These are phyloP conservation scores for Sussaba pulchella DNA, from an alignment of 2,888 invertebrate genomes.

Conservation along the genomic window DNA sequence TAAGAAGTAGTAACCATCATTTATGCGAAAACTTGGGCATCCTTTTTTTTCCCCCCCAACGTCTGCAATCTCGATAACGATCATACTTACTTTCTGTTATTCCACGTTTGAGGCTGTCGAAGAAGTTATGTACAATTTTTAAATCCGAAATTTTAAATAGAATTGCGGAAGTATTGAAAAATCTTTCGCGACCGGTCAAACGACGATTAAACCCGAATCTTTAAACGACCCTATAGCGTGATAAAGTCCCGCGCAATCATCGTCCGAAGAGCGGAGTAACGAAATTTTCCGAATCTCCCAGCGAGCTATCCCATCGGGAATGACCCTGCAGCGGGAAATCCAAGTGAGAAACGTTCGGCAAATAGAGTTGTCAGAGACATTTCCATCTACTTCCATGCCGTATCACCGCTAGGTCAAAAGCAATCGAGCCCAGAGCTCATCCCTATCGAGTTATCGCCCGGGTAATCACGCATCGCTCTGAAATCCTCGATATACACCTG, in stretches of 20 bases:
- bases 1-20: conserved; percentile 2
- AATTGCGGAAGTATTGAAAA: not conserved
- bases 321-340: conserved; percentile 11
- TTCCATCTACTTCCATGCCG: conserved; percentile 13
- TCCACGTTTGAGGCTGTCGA: too few relatives aligned
- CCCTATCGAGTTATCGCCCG: conserved; percentile 57
- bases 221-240: not conserved
- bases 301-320: conserved; percentile 3
- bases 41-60: too few relatives aligned
- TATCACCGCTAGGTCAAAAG: conserved; percentile 51
- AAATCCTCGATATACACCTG: conserved; percentile 36
- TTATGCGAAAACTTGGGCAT: conserved; percentile 9
- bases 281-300: conserved; percentile 1
- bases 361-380: conserved; percentile 41
- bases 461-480: conserved; percentile 50
- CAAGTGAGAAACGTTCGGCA: conserved; percentile 16
- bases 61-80: too few relatives aligned
- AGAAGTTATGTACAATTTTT: too few relatives aligned
- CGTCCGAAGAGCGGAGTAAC: not conserved
- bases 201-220: conserved; percentile 13
- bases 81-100: too few relatives aligned
- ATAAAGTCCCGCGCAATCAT: conserved; percentile 8
- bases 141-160: not conserved
- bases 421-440: conserved; percentile 59
- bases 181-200: not conserved